phyloP scores from a whole-genome alignment of 2,797 vertebrate species.

The Mormyrus hasselquistii region DNA sequence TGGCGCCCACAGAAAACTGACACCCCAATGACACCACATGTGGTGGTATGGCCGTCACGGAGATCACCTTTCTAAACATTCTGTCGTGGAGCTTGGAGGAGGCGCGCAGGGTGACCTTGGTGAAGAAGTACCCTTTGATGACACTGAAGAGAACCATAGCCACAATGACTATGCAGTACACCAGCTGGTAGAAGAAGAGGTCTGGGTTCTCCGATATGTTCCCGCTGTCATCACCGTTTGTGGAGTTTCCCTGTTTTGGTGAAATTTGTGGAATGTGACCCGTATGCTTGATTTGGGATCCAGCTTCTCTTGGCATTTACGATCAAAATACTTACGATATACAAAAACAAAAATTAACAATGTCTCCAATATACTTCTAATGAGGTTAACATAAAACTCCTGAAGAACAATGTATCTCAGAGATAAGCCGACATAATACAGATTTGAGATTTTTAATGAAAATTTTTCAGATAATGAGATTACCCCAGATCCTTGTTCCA shows the following conservation, averaged over 20 bases:
- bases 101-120: slow-evolving; percentile 56
- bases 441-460: background rate
- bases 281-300: background rate
- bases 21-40: background rate
- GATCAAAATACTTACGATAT: background rate
- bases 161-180: slow-evolving; percentile 50
- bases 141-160: slow-evolving; percentile 43
- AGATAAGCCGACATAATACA: background rate
- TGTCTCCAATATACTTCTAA: background rate
- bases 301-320: background rate
- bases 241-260: background rate
- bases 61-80: slow-evolving; percentile 64
- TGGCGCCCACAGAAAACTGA: background rate
- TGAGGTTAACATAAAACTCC: background rate
- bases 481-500: slow-evolving; percentile 64
- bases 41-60: background rate
- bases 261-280: background rate
- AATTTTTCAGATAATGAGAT: slow-evolving; percentile 19
- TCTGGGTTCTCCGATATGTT: slow-evolving; percentile 50
- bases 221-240: background rate
- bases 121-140: slow-evolving; percentile 58
- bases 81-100: slow-evolving; percentile 59
- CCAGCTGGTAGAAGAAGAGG: slow-evolving; percentile 55
- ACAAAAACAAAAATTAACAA: background rate
- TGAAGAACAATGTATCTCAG: background rate